These are phyloP conservation scores for Luscinia megarhynchos DNA, from an alignment of 2,797 vertebrate genomes.

Conservation along the genomic window DNA sequence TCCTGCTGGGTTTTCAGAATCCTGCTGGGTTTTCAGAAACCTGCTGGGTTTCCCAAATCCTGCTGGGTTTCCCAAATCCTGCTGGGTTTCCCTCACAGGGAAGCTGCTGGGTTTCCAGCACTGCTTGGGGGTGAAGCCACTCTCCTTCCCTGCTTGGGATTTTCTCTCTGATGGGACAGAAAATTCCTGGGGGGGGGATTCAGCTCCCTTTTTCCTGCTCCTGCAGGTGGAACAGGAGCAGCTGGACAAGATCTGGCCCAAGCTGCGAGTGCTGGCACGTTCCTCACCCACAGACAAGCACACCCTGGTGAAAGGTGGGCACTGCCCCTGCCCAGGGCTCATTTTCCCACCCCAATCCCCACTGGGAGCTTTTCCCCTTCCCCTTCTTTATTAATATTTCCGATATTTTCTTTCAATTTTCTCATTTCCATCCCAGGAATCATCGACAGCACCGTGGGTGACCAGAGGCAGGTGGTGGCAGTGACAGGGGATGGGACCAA, in stretches of 20 bases:
- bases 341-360: fast-evolving
- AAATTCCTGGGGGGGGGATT: not conserved
- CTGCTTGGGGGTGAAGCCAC: fast-evolving
- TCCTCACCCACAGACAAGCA: slow-evolving; percentile 98
- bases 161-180: fast-evolving
- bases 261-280: slow-evolving; percentile 92
- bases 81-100: not conserved
- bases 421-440: slow-evolving; percentile 82
- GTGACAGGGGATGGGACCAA: slow-evolving; percentile 98
- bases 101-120: not conserved
- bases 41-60: too few relatives aligned
- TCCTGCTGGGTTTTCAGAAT: too few relatives aligned
- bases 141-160: fast-evolving
- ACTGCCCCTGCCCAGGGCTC: fast-evolving
- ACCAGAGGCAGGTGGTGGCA: slow-evolving; percentile 94
- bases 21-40: too few relatives aligned
- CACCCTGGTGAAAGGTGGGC: slow-evolving; percentile 95
- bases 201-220: not conserved
- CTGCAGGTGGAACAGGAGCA: slow-evolving; percentile 95
- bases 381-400: too few relatives aligned
- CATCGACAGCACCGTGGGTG: slow-evolving; percentile 93
- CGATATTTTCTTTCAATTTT: not conserved
- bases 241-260: slow-evolving; percentile 97
- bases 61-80: too few relatives aligned
- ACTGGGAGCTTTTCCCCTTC: not conserved